Percentiles rank a stretch among this genome's conserved stretches.
Conservation (phyloP, 2,113 vertebrate genomes). For the Callipepla squamata region DNA sequence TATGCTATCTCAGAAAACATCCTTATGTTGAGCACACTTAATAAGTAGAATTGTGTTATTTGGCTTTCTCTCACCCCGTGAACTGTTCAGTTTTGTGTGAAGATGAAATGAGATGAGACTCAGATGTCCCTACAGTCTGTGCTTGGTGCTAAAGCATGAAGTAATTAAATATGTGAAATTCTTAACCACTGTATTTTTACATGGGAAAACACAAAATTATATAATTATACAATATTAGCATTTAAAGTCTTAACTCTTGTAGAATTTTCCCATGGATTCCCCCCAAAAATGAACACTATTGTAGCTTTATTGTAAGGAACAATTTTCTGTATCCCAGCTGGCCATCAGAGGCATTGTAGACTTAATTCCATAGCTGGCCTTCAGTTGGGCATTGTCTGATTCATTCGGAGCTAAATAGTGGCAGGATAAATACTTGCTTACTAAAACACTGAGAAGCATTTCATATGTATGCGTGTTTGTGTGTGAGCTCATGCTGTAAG, state of each 20-base stretch:
- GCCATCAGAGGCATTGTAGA: constrained; percentile 66
- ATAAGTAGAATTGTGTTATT: neutral
- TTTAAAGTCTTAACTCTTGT: constrained; percentile 35
- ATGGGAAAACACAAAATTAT: constrained; percentile 29
- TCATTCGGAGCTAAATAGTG: constrained; percentile 58
- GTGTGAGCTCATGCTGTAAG: neutral
- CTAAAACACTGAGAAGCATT: neutral
- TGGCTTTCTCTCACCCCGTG: neutral
- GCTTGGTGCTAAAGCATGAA: neutral
- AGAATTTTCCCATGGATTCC: neutral
- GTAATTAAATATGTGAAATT: neutral
- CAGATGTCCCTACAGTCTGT: neutral
- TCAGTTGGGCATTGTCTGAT: constrained; percentile 40
- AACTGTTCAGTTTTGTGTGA: neutral
- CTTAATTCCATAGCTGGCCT: constrained; percentile 67
- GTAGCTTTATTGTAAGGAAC: constrained; percentile 65
- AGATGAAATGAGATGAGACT: constrained; percentile 7
- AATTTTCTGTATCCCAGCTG: constrained; percentile 76
- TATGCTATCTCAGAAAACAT: neutral
- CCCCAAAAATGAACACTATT: neutral
- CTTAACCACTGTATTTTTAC: neutral
- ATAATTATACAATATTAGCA: neutral
- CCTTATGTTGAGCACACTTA: neutral
- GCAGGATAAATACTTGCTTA: constrained; percentile 18
- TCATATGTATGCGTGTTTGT: neutral